phyloP scores from a whole-genome alignment of 2,888 invertebrate species.

The Polymixis lichenea region DNA sequence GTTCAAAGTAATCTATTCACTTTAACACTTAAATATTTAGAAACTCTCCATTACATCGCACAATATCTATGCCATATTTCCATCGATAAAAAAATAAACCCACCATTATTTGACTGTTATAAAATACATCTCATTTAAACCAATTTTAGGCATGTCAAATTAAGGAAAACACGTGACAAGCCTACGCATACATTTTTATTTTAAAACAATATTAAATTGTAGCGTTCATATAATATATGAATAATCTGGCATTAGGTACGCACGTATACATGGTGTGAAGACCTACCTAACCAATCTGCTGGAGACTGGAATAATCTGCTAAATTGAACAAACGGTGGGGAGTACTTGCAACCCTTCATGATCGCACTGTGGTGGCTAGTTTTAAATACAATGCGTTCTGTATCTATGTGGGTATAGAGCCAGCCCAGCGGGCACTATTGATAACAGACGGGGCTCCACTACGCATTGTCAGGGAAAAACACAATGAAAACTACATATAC shows the following conservation, averaged over 20 bases:
- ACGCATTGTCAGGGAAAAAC: slow-evolving; percentile 52
- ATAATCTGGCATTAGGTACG: not conserved
- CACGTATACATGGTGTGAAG: not conserved
- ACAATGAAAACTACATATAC: slow-evolving; percentile 41
- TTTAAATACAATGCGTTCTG: slow-evolving; percentile 48
- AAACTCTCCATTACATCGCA: not conserved
- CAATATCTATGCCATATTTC: not conserved
- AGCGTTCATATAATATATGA: not conserved
- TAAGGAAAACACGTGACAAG: slow-evolving; percentile 3
- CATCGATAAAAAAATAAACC: not conserved
- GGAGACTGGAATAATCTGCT: slow-evolving; percentile 50
- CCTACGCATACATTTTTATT: not conserved
- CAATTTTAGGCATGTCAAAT: not conserved
- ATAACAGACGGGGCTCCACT: slow-evolving; percentile 44
- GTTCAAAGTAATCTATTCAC: slow-evolving; percentile 23
- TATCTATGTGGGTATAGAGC: slow-evolving; percentile 12
- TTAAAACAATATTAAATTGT: not conserved
- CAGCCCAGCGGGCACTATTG: slow-evolving; percentile 56
- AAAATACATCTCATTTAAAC: slow-evolving; percentile 1
- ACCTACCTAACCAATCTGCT: slow-evolving; percentile 17
- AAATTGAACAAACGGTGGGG: slow-evolving; percentile 53
- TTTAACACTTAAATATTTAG: not conserved
- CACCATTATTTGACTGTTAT: not conserved
- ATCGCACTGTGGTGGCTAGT: slow-evolving; percentile 50
- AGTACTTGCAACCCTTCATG: slow-evolving; percentile 52